Evolutionary conservation across 1,140 invertebrate genomes (phyloP).

Genomic region (Drosophila ficusphila): DNA sequence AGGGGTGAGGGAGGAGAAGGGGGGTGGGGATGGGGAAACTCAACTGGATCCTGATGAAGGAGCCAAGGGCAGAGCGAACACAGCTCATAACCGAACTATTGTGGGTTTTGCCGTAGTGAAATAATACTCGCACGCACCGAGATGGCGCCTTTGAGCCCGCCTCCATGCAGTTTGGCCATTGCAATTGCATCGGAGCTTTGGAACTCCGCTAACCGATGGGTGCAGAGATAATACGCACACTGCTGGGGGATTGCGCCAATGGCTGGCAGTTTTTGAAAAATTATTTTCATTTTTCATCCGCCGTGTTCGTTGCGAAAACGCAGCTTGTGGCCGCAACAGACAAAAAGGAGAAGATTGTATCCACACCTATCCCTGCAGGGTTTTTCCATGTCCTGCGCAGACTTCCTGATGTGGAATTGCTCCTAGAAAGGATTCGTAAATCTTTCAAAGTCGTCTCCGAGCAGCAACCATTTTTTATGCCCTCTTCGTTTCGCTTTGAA

Average conservation of each 20-base stretch:
- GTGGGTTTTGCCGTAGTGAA: constrained; percentile 17
- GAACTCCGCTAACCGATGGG: not conserved
- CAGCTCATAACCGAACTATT: constrained; percentile 26
- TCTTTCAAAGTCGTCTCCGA: not conserved
- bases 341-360: not conserved
- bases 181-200: constrained; percentile 15
- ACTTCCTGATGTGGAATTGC: not conserved
- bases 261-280: constrained; percentile 28
- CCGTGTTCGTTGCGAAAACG: not conserved
- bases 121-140: constrained; percentile 24
- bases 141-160: not conserved
- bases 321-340: not conserved
- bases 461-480: not conserved
- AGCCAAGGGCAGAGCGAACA: constrained; percentile 28
- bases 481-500: constrained; percentile 10
- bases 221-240: not conserved
- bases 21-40: constrained; percentile 27
- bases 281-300: constrained; percentile 24
- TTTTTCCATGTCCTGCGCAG: not conserved
- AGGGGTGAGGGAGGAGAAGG: no score
- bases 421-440: not conserved
- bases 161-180: constrained; percentile 1
- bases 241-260: not conserved
- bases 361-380: not conserved
- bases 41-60: constrained; percentile 51